These are phyloP conservation scores for Gopherus evgoodei DNA, from an alignment of 2,113 vertebrate species.

Conservation along the genomic window DNA sequence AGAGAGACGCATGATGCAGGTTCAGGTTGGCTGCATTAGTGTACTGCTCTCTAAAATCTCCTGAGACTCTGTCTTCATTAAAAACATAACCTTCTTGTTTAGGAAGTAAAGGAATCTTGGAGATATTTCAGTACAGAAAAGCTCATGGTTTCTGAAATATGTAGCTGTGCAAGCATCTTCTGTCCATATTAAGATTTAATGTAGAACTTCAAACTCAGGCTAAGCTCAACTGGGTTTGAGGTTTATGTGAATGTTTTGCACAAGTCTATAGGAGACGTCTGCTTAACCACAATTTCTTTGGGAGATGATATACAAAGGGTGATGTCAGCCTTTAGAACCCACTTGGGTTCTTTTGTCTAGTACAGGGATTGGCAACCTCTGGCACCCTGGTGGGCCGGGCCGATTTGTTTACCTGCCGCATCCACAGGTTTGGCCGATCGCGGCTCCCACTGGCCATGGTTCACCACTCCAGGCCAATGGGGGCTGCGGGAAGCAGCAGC, in stretches of 20 bases:
- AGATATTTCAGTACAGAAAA: neutral
- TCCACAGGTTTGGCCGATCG: too few relatives aligned
- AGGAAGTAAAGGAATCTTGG: neutral
- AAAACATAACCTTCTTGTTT: neutral
- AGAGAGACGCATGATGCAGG: neutral
- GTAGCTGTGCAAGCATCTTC: neutral
- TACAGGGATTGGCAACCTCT: neutral
- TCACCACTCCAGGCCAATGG: too few relatives aligned
- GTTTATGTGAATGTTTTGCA: neutral
- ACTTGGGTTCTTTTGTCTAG: neutral
- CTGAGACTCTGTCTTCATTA: neutral
- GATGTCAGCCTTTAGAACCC: neutral
- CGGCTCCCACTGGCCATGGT: too few relatives aligned
- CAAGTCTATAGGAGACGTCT: neutral
- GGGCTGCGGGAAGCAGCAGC: too few relatives aligned
- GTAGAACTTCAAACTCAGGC: neutral
- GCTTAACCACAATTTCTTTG: neutral
- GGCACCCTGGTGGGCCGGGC: too few relatives aligned
- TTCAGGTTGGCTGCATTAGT: neutral
- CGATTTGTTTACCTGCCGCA: too few relatives aligned
- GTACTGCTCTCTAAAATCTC: neutral
- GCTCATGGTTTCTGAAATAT: neutral
- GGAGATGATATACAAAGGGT: neutral
- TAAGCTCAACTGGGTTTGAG: neutral
- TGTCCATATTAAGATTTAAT: neutral